phyloP scores from a whole-genome alignment of 2,888 invertebrate genomes.

The Hirtodrosophila duncani region DNA sequence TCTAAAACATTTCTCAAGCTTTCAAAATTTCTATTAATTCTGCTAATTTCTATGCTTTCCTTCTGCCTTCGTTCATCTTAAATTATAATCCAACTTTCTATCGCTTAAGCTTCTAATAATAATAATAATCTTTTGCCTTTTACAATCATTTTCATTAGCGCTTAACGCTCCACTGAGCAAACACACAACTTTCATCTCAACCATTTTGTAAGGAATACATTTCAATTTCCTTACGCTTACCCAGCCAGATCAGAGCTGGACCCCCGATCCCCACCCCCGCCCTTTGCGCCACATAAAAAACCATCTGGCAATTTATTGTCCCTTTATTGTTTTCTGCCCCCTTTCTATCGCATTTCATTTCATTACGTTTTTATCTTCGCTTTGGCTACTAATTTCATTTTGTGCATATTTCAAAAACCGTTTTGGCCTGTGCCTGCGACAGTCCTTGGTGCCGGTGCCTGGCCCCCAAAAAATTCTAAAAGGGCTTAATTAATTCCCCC shows the following conservation, averaged over 20 bases:
- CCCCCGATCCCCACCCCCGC: conserved; percentile 5
- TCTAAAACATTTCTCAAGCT: conserved; percentile 2
- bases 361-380: conserved; percentile 67
- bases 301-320: conserved; percentile 23
- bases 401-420: conserved; percentile 50
- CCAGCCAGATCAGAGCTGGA: no score
- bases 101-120: no score
- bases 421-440: conserved; percentile 7
- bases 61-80: no score
- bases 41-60: no score
- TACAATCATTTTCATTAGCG: conserved; percentile 10
- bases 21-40: no score
- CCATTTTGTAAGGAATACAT: conserved; percentile 59
- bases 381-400: conserved; percentile 64
- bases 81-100: no score
- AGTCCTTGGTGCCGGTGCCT: conserved; percentile 16
- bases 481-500: conserved; percentile 60
- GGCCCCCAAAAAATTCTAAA: no score
- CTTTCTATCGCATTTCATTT: conserved; percentile 58
- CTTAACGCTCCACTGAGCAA: conserved; percentile 63
- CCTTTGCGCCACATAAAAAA: background rate
- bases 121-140: no score
- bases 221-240: conserved; percentile 61
- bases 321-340: conserved; percentile 25
- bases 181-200: conserved; percentile 51